These are phyloP conservation scores for Bugula neritina DNA, from an alignment of 2,888 invertebrate genomes.

Conservation along the genomic window DNA sequence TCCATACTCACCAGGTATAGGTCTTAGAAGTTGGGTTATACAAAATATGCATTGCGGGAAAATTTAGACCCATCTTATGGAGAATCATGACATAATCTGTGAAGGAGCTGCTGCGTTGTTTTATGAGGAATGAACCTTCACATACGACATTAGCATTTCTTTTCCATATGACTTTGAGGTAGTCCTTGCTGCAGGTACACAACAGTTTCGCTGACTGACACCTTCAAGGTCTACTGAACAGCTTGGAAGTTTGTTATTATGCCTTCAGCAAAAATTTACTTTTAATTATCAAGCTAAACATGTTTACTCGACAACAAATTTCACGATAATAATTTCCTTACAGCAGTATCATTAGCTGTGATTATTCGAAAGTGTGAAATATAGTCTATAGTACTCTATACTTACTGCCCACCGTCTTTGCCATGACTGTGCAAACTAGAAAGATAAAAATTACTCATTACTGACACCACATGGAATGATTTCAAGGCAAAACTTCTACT, in stretches of 20 bases:
- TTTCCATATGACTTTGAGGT: slow-evolving; percentile 17
- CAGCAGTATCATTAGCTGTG: no score
- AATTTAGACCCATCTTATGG: slow-evolving; percentile 24
- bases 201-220: no score
- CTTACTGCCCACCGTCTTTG: slow-evolving; percentile 13
- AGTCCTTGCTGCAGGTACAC: slow-evolving; percentile 18
- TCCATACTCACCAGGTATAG: slow-evolving; percentile 20
- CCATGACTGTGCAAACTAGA: slow-evolving; percentile 16
- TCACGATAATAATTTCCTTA: no score
- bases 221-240: no score
- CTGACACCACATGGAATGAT: not conserved
- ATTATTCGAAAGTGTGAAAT: no score
- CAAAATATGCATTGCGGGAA: slow-evolving; percentile 3
- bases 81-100: slow-evolving; percentile 20
- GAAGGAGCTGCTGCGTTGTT: slow-evolving; percentile 22
- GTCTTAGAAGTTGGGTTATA: not conserved
- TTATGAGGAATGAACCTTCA: slow-evolving; percentile 25
- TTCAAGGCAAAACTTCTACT: not conserved
- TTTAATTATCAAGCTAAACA: no score
- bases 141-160: not conserved
- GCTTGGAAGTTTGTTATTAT: no score
- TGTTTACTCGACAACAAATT: no score
- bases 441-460: not conserved
- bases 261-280: no score
- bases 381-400: not conserved